Evolutionary conservation across 2,888 invertebrate species (phyloP), one percentile per base, ranked within the genome.

Genomic region (Linyphia triangularis): DNA sequence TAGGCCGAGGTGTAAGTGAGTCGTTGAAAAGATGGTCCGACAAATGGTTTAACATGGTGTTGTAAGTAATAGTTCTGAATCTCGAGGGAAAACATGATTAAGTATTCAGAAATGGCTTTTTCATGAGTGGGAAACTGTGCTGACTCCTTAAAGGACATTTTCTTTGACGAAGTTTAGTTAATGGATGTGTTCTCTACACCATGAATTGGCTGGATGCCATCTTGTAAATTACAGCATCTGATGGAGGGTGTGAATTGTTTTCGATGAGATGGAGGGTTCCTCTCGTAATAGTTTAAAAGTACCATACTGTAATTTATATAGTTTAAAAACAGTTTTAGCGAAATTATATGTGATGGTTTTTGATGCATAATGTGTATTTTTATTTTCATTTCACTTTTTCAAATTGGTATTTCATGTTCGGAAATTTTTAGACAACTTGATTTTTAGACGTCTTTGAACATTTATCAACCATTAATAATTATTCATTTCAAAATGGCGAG

Each of bases 41-140:
- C 33, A 75, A 75, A 75, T 75, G 75, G 75, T 33, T 33, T 19
- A 75, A 59, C 75, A 75, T 61, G 28, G 22, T 61, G 72, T 61
- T 59, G 57, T 75, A 75, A 75, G 59, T 75, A 75, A 75, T 59
- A 75, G 75, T 61, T 57, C 51, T 51, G 13, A 19, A 28, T 72
- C 61, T 59, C 59, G 7, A 33, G 19, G 10, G 73, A 75, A 75
- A 75, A 75, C 73, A 75, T 37, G 33, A 75, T 61, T 61, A 75
- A 75, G 33, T 24, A 75, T 75, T 57, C 75, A 30, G 33, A 22
- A 59, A 59, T 75, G 24, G 61, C 75, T 75, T 75, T 75, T 75
- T 75, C 75, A 75, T 75, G 75, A 57, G 28, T 28, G n/a, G n/a
- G 72, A 16, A 51, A 51, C n/a, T 24, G 33, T 37, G 30, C 59